Conservation (phyloP, 2,797 vertebrate species). For the Thamnophis elegans region DNA sequence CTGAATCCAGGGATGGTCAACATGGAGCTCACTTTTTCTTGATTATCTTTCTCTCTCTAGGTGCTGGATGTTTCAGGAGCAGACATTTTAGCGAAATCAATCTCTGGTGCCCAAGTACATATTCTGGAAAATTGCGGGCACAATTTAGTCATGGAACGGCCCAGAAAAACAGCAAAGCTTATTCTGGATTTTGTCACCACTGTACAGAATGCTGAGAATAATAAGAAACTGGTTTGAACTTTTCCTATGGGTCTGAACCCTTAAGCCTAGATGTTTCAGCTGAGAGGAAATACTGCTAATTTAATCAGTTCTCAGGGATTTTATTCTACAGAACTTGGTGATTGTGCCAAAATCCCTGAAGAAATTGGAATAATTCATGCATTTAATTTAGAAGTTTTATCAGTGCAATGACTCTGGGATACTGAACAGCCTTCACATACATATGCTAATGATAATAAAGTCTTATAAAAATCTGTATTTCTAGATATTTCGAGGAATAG, state of each 20-base stretch:
- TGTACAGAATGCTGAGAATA: constrained; percentile 72
- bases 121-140: constrained; percentile 92
- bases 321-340: constrained; percentile 56
- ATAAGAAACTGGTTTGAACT: constrained; percentile 81
- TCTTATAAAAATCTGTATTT: constrained; percentile 14
- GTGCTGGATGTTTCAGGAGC: constrained; percentile 89
- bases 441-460: constrained; percentile 17
- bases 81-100: constrained; percentile 70
- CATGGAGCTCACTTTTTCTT: background rate
- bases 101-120: constrained; percentile 80
- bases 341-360: constrained; percentile 71
- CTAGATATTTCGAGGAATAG: background rate
- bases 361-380: constrained; percentile 55
- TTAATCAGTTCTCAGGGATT: constrained; percentile 75
- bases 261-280: constrained; percentile 15
- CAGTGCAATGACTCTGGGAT: constrained; percentile 48
- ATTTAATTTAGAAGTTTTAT: constrained; percentile 41
- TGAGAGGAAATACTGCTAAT: constrained; percentile 46
- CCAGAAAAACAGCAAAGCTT: constrained; percentile 85
- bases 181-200: constrained; percentile 80
- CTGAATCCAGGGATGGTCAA: background rate
- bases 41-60: constrained; percentile 60
- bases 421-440: constrained; percentile 48
- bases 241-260: background rate
- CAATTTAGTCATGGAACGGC: constrained; percentile 86